These are phyloP conservation scores for Pelochelys cantorii DNA, from an alignment of 2,797 vertebrate species.

Conservation along the genomic window DNA sequence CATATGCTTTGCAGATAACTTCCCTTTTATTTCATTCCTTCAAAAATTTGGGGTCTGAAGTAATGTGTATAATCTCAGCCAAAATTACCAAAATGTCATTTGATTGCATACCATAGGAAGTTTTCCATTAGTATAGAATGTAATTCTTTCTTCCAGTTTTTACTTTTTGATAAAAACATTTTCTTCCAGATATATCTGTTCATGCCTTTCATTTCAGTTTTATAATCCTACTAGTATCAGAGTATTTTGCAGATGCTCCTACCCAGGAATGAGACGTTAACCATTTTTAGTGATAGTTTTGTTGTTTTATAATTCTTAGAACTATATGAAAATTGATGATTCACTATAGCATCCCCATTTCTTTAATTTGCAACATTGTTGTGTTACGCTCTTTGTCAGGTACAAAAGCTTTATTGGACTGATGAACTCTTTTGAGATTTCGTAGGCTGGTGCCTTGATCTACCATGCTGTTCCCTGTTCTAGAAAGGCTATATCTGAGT, in stretches of 20 bases:
- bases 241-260: neutral
- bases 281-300: neutral
- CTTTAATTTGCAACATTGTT: neutral
- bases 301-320: neutral
- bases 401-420: neutral
- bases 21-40: neutral
- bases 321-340: neutral
- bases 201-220: neutral
- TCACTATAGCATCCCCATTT: neutral
- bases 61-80: neutral
- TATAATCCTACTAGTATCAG: neutral
- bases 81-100: neutral
- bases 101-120: neutral
- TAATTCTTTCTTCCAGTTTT: neutral
- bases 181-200: neutral
- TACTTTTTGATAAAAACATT: neutral
- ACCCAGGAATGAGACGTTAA: neutral
- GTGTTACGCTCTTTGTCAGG: neutral
- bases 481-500: neutral
- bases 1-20: neutral
- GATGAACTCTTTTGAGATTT: neutral
- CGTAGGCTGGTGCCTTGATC: neutral
- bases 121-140: rapidly evolving
- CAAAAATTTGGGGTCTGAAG: neutral
- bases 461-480: neutral